These are phyloP conservation scores for Tachystola acroxantha DNA, from an alignment of 2,888 invertebrate species.

Conservation along the genomic window DNA sequence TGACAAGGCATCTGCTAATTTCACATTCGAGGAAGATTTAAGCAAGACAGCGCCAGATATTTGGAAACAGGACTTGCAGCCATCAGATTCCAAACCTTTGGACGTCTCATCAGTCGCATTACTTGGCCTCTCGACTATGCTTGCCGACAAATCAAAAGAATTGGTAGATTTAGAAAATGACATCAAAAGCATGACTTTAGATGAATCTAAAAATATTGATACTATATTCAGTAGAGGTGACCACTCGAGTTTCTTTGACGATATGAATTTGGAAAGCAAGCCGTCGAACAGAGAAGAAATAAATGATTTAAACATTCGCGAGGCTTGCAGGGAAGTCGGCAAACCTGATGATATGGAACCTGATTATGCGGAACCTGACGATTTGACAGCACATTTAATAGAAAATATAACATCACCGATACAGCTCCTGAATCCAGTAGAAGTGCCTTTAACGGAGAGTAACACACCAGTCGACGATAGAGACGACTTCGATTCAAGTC, in stretches of 20 bases:
- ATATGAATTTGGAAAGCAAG: conserved; percentile 16
- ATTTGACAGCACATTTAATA: conserved; percentile 56
- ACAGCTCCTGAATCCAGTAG: conserved; percentile 57
- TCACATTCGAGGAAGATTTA: conserved; percentile 9
- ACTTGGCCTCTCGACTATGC: conserved; percentile 35
- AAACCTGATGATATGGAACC: conserved; percentile 40
- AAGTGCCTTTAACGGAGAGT: conserved; percentile 39
- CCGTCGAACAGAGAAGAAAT: conserved; percentile 15
- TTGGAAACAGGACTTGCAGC: too few relatives aligned
- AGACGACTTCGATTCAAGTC: conserved; percentile 26
- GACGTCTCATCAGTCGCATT: conserved; percentile 35
- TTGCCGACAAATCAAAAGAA: conserved; percentile 31
- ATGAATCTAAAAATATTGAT: conserved; percentile 5
- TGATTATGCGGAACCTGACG: conserved; percentile 41
- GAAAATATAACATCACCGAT: conserved; percentile 64
- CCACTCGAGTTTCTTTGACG: conserved; percentile 28
- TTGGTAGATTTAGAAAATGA: conserved; percentile 16
- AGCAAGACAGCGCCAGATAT: too few relatives aligned
- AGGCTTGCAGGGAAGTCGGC: conserved; percentile 57
- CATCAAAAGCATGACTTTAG: conserved; percentile 14
- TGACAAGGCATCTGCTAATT: too few relatives aligned
- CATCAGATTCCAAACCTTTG: conserved; percentile 8
- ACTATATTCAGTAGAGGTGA: conserved; percentile 18
- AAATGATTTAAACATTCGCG: conserved; percentile 52
- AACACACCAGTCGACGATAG: conserved; percentile 18